Conservation (phyloP, 1,140 invertebrate species). For the Dolichoris vasculosae region DNA sequence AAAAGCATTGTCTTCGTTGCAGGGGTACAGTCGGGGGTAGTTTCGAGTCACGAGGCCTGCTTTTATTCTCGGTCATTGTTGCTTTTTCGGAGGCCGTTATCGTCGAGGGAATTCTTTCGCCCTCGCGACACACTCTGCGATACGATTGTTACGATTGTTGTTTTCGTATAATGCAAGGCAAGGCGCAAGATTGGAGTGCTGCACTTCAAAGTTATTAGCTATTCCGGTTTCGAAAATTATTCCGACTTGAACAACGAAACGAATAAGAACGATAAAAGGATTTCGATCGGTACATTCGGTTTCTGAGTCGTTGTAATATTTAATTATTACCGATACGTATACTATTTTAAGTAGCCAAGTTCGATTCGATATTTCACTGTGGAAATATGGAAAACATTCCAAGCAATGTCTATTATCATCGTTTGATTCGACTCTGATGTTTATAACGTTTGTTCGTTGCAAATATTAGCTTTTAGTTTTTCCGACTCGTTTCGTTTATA, state of each 20-base stretch:
- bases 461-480: no score
- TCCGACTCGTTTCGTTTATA: no score
- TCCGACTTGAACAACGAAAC: background rate
- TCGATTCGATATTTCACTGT: no score
- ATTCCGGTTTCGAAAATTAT: background rate
- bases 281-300: background rate
- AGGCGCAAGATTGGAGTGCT: background rate
- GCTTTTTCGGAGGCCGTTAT: background rate
- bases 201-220: conserved; percentile 7
- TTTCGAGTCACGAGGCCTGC: conserved; percentile 28
- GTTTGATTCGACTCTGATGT: no score
- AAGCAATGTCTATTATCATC: no score
- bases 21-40: background rate
- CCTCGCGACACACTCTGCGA: background rate
- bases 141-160: background rate
- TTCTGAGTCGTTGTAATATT: background rate
- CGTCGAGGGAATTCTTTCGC: background rate
- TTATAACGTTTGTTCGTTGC: no score
- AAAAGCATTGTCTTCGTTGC: conserved; percentile 40
- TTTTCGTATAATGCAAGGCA: background rate
- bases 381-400: no score
- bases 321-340: no score
- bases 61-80: conserved; percentile 33
- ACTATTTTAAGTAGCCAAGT: no score
- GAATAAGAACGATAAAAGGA: background rate